Conservation (phyloP, 2,797 vertebrate species). For the Galagoides demidoff region DNA sequence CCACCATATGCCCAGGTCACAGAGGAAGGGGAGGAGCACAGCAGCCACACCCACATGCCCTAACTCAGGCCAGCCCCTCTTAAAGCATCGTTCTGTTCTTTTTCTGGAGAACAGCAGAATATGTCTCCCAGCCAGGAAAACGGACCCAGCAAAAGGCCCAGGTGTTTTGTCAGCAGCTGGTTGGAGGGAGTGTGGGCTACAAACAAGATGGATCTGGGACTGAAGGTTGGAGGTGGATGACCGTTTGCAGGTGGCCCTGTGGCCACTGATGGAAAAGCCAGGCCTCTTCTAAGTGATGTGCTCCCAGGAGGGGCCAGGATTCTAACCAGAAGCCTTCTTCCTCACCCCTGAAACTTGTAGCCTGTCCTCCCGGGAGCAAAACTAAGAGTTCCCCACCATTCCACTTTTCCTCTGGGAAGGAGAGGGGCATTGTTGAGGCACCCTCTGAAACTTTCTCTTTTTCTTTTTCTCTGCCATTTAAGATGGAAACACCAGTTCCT, state of each 20-base stretch:
- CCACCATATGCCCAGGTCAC: not conserved
- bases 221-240: not conserved
- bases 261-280: not conserved
- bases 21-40: not conserved
- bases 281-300: not conserved
- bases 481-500: not conserved
- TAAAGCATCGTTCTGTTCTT: not conserved
- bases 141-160: not conserved
- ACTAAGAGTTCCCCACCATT: not conserved
- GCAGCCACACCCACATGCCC: not conserved
- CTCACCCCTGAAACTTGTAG: not conserved
- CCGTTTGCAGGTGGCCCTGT: not conserved
- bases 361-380: not conserved
- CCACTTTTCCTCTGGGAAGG: not conserved
- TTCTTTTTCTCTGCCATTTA: not conserved
- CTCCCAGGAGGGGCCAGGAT: not conserved
- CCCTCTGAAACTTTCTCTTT: not conserved
- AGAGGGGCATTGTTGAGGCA: not conserved
- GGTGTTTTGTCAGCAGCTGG: not conserved
- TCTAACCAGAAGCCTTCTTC: not conserved
- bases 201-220: not conserved
- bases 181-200: not conserved
- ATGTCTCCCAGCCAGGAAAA: not conserved
- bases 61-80: too few relatives aligned
- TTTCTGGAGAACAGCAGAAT: not conserved